Evolutionary conservation across 92 coral and sea anemone species (phyloP).

Genomic region (Montipora capitata): DNA sequence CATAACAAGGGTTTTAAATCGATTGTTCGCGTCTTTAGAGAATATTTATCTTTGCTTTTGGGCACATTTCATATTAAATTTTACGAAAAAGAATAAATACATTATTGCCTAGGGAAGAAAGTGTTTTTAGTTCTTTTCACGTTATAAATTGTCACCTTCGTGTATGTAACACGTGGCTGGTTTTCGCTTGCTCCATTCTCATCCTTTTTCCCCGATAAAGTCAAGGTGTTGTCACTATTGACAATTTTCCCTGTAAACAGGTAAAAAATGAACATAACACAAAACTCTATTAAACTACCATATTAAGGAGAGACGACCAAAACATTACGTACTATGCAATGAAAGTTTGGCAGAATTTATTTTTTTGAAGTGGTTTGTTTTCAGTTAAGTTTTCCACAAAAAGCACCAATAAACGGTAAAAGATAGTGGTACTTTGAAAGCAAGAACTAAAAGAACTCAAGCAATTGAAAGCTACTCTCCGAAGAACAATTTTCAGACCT

Average conservation of each 20-base stretch:
- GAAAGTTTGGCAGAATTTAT: neutral
- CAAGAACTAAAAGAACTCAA: neutral
- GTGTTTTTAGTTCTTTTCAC: neutral
- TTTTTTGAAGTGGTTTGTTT: constrained; percentile 2
- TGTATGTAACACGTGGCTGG: constrained; percentile 82
- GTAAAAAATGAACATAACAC: neutral
- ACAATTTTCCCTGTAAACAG: constrained; percentile 8
- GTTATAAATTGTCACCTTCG: constrained; percentile 57
- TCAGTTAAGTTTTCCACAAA: neutral
- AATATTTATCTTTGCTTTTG: no score
- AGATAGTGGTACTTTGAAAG: neutral
- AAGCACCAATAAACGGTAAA: neutral
- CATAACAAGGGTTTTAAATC: no score
- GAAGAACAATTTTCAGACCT: neutral
- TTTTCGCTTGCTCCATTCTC: constrained; percentile 41
- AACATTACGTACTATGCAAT: neutral
- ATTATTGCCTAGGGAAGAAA: no score
- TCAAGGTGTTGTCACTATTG: constrained; percentile 29
- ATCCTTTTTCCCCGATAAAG: constrained; percentile 26
- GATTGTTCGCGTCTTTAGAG: no score
- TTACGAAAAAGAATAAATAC: no score
- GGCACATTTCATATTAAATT: no score
- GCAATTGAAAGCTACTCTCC: neutral
- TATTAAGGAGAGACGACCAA: constrained; percentile 24
- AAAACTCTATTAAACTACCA: neutral